phyloP scores from a whole-genome alignment of 2,797 vertebrate species.

The Siniperca undulata region DNA sequence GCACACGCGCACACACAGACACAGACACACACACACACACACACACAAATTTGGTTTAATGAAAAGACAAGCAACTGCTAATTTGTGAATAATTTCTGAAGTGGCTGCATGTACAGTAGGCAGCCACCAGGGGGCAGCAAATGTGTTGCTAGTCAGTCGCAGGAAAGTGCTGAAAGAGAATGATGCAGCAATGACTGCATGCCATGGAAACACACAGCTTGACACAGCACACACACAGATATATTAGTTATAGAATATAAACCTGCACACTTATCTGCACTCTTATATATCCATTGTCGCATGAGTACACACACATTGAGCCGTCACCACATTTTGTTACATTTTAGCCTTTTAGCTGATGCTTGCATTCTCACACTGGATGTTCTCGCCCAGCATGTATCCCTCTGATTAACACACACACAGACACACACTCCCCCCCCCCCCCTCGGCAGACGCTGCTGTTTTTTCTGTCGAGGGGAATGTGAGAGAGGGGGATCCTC shows the following conservation, averaged over 20 bases:
- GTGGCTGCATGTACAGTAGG: not conserved
- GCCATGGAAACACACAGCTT: slow-evolving; percentile 16
- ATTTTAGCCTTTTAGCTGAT: not conserved
- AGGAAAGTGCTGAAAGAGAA: slow-evolving; percentile 39
- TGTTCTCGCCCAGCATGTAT: not conserved
- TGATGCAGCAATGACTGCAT: slow-evolving; percentile 61
- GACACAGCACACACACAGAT: not conserved
- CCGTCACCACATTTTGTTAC: not conserved
- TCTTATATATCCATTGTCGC: not conserved
- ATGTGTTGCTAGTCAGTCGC: not conserved
- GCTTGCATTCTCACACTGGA: not conserved
- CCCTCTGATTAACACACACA: slow-evolving; percentile 1
- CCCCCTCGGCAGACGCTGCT: slow-evolving; percentile 18
- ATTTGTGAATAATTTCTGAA: not conserved
- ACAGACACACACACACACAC: slow-evolving; percentile 6
- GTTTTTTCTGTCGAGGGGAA: slow-evolving; percentile 32
- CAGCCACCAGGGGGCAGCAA: slow-evolving; percentile 56
- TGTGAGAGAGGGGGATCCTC: slow-evolving; percentile 50
- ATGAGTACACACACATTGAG: not conserved
- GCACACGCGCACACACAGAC: slow-evolving; percentile 1
- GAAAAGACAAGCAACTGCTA: slow-evolving; percentile 22
- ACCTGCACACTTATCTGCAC: not conserved
- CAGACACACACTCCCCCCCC: not conserved
- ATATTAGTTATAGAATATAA: not conserved
- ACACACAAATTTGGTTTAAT: slow-evolving; percentile 12